Evolutionary conservation across 1,140 invertebrate genomes (phyloP), one percentile per base, ranked within the genome.

Genomic region (Coelopa frigida): DNA sequence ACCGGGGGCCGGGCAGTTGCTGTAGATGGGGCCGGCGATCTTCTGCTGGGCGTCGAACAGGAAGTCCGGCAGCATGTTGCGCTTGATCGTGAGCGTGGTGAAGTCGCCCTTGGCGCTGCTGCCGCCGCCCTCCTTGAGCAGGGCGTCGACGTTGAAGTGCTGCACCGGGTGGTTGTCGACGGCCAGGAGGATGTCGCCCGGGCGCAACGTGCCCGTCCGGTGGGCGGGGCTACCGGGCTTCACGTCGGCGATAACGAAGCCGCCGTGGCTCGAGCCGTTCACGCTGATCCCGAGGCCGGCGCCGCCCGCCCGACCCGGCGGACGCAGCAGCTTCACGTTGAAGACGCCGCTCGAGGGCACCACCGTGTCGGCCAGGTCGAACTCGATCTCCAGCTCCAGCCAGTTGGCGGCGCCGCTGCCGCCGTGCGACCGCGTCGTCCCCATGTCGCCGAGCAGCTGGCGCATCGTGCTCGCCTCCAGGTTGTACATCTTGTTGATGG

Each of bases 321-420:
- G n/a, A 59, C 89, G 87, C 1, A 87, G 81, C 10, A 97, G 71
- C 70, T 93, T 89, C 0, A 96, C 89, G 46, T 85, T 86, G 61
- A 94, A 95, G 1, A 89, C 81, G 6, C 92, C 92, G 55, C 85
- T 89, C 10, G 85, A 84, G 2, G 91, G 89, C 41, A 94, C 85
- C 15, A 95, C 89, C 0, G 89, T 81, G 55, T 94, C 89, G n/a
- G 88, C 85, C 55, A 95, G 89, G 73, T 90, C 90, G 71, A 95
- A 95, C 67, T 95, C 91, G 4, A 88, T 79, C 46, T 84, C 79
- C 14, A 82, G 52, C 32, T 83, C 77, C 3, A 90, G 70, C 75
- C 76, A 60, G 45, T 64, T 58, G 35, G 66, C 58, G 0, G 53
- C 53, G 39, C 24, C 1, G 53, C 48, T 0, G 42, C 37, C 1